These are phyloP conservation scores for Crocidura indochinensis DNA, from an alignment of 2,797 vertebrate species.

Conservation along the genomic window DNA sequence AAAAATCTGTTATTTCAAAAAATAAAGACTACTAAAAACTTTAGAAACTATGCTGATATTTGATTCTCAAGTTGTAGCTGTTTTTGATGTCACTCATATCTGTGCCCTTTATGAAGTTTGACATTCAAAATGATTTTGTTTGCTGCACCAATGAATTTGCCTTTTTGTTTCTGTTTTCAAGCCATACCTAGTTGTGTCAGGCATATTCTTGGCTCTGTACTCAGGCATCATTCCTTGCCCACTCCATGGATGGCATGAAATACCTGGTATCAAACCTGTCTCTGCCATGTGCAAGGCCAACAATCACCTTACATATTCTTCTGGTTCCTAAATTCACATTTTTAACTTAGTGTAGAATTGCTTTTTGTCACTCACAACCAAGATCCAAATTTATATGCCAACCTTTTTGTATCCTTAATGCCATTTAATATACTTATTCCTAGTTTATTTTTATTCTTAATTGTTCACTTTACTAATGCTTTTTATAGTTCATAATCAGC, in stretches of 20 bases:
- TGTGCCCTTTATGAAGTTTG: not conserved
- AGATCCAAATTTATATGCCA: conserved; percentile 43
- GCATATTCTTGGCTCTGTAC: too few relatives aligned
- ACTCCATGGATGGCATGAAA: too few relatives aligned
- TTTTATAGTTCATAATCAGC: conserved; percentile 35
- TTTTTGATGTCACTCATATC: conserved; percentile 17
- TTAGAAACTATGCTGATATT: conserved; percentile 4
- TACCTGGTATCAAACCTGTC: too few relatives aligned
- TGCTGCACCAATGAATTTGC: not conserved
- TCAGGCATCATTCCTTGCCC: too few relatives aligned
- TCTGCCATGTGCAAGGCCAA: too few relatives aligned
- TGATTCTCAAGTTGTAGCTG: conserved; percentile 12
- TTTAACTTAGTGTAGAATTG: conserved; percentile 20
- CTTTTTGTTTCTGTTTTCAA: not conserved
- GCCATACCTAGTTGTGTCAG: too few relatives aligned
- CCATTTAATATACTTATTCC: conserved; percentile 23
- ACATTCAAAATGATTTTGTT: conserved; percentile 3
- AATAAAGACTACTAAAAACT: conserved; percentile 37
- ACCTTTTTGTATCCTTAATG: conserved; percentile 24
- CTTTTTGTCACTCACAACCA: conserved; percentile 35
- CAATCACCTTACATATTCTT: too few relatives aligned
- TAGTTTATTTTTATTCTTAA: conserved; percentile 22
- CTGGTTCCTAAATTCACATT: too few relatives aligned
- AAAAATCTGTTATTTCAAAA: conserved; percentile 53
- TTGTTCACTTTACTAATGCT: conserved; percentile 41